phyloP scores from a whole-genome alignment of 2,888 invertebrate species.

The Euzophera pinguis region DNA sequence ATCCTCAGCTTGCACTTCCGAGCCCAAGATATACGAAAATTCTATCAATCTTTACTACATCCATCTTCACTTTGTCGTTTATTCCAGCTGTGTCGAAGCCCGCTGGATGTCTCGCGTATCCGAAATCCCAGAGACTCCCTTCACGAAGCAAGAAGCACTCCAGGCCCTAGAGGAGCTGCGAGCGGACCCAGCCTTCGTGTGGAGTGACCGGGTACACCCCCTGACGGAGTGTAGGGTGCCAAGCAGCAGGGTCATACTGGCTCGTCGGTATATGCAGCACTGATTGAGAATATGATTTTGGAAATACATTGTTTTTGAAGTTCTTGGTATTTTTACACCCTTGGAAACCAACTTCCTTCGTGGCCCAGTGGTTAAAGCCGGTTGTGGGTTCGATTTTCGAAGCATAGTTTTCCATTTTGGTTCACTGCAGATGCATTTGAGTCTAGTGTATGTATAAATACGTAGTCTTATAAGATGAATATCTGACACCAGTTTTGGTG shows the following conservation, averaged over 20 bases:
- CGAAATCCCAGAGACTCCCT: slow-evolving; percentile 45
- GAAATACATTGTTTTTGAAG: neutral
- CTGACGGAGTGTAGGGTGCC: slow-evolving; percentile 57
- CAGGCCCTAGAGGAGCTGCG: slow-evolving; percentile 39
- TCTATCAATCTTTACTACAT: too few relatives aligned
- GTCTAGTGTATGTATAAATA: too few relatives aligned
- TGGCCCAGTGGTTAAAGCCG: too few relatives aligned
- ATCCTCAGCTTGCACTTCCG: too few relatives aligned
- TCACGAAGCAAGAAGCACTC: slow-evolving; percentile 29
- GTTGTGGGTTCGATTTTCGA: too few relatives aligned
- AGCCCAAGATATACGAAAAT: too few relatives aligned
- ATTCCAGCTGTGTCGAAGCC: slow-evolving; percentile 58
- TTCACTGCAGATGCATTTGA: too few relatives aligned
- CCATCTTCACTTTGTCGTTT: neutral
- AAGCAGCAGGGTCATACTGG: slow-evolving; percentile 50
- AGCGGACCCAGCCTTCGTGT: slow-evolving; percentile 51
- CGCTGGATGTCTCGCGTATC: slow-evolving; percentile 62
- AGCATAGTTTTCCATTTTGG: too few relatives aligned
- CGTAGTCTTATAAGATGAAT: too few relatives aligned
- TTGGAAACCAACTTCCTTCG: too few relatives aligned
- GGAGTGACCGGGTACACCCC: slow-evolving; percentile 59
- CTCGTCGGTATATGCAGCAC: slow-evolving; percentile 40
- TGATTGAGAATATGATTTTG: neutral
- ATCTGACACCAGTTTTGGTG: too few relatives aligned
- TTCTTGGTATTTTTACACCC: neutral